Conservation (phyloP, 1,140 invertebrate genomes). For the Lasioglossum baleicum region DNA sequence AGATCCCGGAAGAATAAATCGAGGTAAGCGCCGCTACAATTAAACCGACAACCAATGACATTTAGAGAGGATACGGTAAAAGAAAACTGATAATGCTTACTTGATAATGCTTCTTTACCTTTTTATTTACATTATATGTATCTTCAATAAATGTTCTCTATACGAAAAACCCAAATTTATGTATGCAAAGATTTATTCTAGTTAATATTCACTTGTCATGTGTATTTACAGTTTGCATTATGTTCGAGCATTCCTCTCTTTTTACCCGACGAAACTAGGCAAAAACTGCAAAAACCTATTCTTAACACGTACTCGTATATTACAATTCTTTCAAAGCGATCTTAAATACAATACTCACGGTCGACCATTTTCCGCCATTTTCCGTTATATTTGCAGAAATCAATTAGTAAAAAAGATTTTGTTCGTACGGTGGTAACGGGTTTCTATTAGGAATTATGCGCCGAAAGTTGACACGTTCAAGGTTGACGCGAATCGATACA, state of each 20-base stretch:
- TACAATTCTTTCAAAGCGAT: not conserved
- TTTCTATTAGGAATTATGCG: not conserved
- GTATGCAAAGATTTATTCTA: slow-evolving; percentile 30
- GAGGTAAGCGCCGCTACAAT: too few relatives aligned
- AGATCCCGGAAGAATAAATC: too few relatives aligned
- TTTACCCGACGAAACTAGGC: not conserved
- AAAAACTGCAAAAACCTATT: slow-evolving; percentile 12
- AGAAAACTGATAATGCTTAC: too few relatives aligned
- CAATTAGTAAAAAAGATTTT: not conserved
- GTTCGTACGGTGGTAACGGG: not conserved
- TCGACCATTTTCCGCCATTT: not conserved
- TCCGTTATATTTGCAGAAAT: too few relatives aligned
- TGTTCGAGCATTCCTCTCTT: not conserved
- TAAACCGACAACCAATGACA: too few relatives aligned
- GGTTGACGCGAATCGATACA: slow-evolving; percentile 2
- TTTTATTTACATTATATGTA: too few relatives aligned
- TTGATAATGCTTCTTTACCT: too few relatives aligned
- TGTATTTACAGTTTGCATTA: slow-evolving; percentile 15
- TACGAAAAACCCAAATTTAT: slow-evolving; percentile 10
- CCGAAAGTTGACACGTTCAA: not conserved
- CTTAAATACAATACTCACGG: not conserved
- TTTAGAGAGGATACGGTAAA: too few relatives aligned
- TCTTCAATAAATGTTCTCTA: too few relatives aligned
- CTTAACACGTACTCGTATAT: not conserved
- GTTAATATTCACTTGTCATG: slow-evolving; percentile 10